Evolutionary conservation across 2,797 vertebrate species (phyloP), one percentile per base, ranked within the genome.

Genomic region (Syngnathus rostellatus): DNA sequence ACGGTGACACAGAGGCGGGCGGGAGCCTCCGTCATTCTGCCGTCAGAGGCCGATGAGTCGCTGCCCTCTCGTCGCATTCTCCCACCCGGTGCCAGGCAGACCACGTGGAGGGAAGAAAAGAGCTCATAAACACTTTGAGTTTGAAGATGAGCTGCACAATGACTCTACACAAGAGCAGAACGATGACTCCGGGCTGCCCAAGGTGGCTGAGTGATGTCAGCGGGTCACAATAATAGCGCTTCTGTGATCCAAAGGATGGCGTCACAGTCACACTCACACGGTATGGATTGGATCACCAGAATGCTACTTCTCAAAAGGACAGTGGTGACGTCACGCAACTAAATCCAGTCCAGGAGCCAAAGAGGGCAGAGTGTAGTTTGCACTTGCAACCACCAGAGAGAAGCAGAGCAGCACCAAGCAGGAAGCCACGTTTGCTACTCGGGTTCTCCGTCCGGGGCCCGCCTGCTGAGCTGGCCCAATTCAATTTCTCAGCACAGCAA

Each of bases 181-280:
- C 80, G 72, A 43, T 61, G 72, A 66, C 70, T 19, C 76, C 68
- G 66, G 57, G 71, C 77, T 81, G 76, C 77, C 62, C 63, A 69
- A 68, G 75, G 70, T 67, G 53, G 64, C 68, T 68, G 51, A 77
- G 79, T 90, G 88, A 90, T 89, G 89, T 91, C 90, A 92, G 73
- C 50, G 73, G 48, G 67, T 3, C 45, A 41, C 75, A 71, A 91
- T 88, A 92, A 92, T 88, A 79, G 81, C 68, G 64, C 70, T 74
- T 89, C 83, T 92, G 91, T 92, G 77, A 81, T 82, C 63, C 75
- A 31, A 9, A 70, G 62, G 73, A 85, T 89, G 67, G 77, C 83
- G 82, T 92, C 89, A 91, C 80, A 17, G 68, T 75, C 40, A 19
- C 61, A 70, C 58, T 16, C 39, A 46, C 31, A 64, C 69, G 72